These are phyloP conservation scores for Apamea sordens DNA, from an alignment of 2,888 invertebrate species.

Conservation along the genomic window DNA sequence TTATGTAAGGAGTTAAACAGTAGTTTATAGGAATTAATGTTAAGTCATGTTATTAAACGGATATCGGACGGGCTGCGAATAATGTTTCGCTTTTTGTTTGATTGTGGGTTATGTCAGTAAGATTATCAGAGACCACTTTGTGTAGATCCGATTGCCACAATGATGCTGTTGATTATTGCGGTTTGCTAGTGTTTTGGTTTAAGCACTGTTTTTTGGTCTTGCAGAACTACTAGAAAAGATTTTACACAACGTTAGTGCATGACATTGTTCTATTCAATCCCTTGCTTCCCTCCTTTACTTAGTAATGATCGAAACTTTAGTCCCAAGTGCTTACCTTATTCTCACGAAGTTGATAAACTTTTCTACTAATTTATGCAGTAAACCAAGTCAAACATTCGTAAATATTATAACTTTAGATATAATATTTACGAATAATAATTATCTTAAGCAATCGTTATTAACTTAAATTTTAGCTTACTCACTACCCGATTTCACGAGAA, in stretches of 20 bases:
- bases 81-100: not conserved
- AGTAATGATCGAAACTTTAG: conserved; percentile 11
- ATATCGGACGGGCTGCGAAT: conserved; percentile 6
- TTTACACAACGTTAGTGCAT: not conserved
- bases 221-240: not conserved
- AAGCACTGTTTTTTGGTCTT: not conserved
- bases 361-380: not conserved
- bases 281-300: not conserved
- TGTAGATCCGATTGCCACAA: not conserved
- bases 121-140: not conserved
- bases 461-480: conserved; percentile 32
- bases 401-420: conserved; percentile 25
- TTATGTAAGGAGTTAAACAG: conserved; percentile 41
- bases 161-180: not conserved
- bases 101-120: conserved; percentile 27
- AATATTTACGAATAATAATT: too few relatives aligned
- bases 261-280: not conserved
- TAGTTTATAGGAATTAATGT: conserved; percentile 7
- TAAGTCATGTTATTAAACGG: conserved; percentile 14
- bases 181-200: not conserved
- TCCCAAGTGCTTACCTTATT: not conserved
- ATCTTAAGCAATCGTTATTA: not conserved
- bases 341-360: conserved; percentile 7
- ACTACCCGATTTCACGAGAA: conserved; percentile 7
- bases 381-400: conserved; percentile 19